phyloP scores from a whole-genome alignment of 2,888 invertebrate genomes.

The Hoplodrina ambigua region DNA sequence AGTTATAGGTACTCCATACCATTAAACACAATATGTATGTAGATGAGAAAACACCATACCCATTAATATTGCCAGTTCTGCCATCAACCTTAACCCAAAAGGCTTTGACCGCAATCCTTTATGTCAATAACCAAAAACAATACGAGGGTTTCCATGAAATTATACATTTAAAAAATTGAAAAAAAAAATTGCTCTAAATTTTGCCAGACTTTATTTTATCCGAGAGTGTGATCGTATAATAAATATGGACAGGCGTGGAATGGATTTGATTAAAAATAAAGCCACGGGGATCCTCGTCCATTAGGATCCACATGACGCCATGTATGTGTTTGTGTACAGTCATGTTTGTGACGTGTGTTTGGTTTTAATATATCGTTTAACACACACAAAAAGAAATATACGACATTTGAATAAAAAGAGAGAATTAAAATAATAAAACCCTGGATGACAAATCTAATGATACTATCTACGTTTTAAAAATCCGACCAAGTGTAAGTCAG shows the following conservation, averaged over 20 bases:
- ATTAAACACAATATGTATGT: not conserved
- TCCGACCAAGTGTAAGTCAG: too few relatives aligned
- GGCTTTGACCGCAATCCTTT: conserved; percentile 12
- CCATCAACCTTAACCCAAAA: conserved; percentile 7
- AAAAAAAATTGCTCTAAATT: conserved; percentile 33
- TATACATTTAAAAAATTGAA: conserved; percentile 20
- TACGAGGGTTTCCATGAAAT: conserved; percentile 2
- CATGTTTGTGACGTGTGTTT: conserved; percentile 3
- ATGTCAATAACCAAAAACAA: conserved; percentile 24
- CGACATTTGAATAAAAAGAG: not conserved
- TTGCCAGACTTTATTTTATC: conserved; percentile 36
- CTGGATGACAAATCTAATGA: not conserved
- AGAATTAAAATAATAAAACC: not conserved
- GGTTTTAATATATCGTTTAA: not conserved
- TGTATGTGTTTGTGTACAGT: conserved; percentile 2
- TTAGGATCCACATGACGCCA: conserved; percentile 69
- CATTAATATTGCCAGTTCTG: conserved; percentile 10
- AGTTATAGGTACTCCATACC: too few relatives aligned
- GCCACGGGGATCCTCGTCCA: conserved; percentile 70
- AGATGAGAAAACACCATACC: not conserved
- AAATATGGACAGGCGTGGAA: conserved; percentile 46
- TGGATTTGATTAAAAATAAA: conserved; percentile 70
- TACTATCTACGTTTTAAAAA: not conserved
- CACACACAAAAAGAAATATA: not conserved
- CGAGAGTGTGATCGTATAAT: conserved; percentile 31